Evolutionary conservation across 1,140 invertebrate species (phyloP), one percentile per base, ranked within the genome.

Genomic region (Gryllus bimaculatus): DNA sequence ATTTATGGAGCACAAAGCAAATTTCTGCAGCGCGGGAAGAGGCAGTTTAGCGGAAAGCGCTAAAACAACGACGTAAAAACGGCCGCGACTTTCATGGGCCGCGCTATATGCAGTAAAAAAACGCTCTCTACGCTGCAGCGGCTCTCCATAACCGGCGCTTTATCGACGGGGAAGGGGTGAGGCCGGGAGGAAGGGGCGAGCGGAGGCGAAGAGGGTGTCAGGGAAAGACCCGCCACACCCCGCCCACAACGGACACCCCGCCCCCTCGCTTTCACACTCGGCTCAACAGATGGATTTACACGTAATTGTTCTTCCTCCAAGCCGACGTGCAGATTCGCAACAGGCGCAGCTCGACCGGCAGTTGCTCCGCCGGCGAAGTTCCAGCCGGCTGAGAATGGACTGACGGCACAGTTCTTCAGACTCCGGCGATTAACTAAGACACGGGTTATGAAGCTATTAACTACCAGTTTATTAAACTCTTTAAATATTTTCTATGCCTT

Each of bases 1-100:
- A 66, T 66, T 66, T 66, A 66, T 66, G 54, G 54, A 66, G 54
- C 54, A 66, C 54, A 66, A 66, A 66, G 54, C 54, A 66, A 66
- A 66, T 66, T 66, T 66, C 54, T 66, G 54, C 54, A 66, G 54
- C 54, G 54, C 54, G 54, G 54, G 54, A 66, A 66, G 54, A 66
- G 54, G 54, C 54, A 66, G 54, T 66, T 66, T 66, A 66, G 54
- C 54, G 54, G 54, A 66, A 66, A 66, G 54, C 54, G 54, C 54
- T 66, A 66, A 66, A 66, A 66, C 54, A 66, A 66, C 54, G 54
- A 66, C 54, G 18, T 66, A 66, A 66, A 66, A 66, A 66, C 54
- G 54, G 54, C 54, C 54, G 54, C 10, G 54, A 66, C 54, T 66
- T 66, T 66, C 54, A 66, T 18, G 54, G 54, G 10, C 54, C 18